phyloP scores from a whole-genome alignment of 2,888 invertebrate species.

The Eucera pruinosa region DNA sequence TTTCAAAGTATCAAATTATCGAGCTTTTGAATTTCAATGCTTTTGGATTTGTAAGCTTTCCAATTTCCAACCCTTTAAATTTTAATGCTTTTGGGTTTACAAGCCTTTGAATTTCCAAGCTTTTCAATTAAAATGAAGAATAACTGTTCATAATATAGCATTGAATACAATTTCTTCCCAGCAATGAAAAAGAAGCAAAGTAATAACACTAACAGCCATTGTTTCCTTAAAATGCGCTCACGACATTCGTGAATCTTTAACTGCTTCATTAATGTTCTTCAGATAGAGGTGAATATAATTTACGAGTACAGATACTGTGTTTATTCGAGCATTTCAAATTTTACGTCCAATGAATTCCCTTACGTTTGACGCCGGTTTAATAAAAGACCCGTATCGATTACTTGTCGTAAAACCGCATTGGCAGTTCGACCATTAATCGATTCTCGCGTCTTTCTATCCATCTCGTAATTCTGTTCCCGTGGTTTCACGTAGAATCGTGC shows the following conservation, averaged over 20 bases:
- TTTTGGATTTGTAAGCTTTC: too few relatives aligned
- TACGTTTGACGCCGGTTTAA: conserved; percentile 10
- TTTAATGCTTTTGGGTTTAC: too few relatives aligned
- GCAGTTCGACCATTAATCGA: conserved; percentile 78
- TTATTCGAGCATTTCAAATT: conserved; percentile 4
- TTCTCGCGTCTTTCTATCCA: conserved; percentile 64
- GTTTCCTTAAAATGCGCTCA: too few relatives aligned
- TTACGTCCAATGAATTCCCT: conserved; percentile 13
- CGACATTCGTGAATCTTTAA: neutral
- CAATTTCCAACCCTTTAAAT: too few relatives aligned
- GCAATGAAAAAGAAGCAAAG: neutral
- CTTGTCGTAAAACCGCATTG: conserved; percentile 73
- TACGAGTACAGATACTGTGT: too few relatives aligned
- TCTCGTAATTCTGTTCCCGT: conserved; percentile 75
- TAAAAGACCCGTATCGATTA: conserved; percentile 38
- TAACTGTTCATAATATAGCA: too few relatives aligned
- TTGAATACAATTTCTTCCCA: neutral
- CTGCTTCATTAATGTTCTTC: conserved; percentile 1
- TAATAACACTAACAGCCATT: too few relatives aligned
- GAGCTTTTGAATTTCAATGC: too few relatives aligned
- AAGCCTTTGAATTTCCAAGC: too few relatives aligned
- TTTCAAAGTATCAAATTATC: too few relatives aligned
- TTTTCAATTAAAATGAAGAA: too few relatives aligned
- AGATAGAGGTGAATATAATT: neutral
- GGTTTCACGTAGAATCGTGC: conserved; percentile 73